Base-by-base conservation (phyloP, 92 coral and sea anemone species). In the Metridium senile region DNA sequence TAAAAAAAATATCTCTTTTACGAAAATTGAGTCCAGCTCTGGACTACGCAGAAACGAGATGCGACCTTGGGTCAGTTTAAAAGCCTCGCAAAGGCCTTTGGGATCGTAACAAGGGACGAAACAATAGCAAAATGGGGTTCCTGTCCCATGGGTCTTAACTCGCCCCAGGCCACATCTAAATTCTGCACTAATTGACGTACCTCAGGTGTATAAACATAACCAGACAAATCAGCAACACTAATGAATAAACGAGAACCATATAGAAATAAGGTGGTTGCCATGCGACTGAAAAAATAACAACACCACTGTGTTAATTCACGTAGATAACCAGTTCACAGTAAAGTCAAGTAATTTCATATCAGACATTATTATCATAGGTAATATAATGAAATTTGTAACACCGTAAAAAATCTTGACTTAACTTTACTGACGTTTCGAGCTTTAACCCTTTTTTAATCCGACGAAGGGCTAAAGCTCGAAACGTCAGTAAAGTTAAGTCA, bases 191-290 rank as follows among this genome's bases (percentile, higher is more conserved):
- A 39, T 6, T 59, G 32, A 59, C 66, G 66, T 6, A 87, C 91
- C 83, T 91, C 97, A 33, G 97, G 97, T 68, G 97, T 91, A 78
- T 91, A 91, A 16, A 91, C 90, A 62, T 91, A 91, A 6, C 97
- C 97, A 25, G 90, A 81, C 66, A 91, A 73, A 62, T 91, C 97
- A 70, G 97, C 97, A 49, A 91, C 84, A 45, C 97, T 91, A 58
- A 89, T 86, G 31, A 91, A 91, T 46, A 91, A 62, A 28, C 97
- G 93, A 11, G 93, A 84, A 17, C 93, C 97, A 71, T 91, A 90
- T 74, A 90, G 77, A 71, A 90, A 90, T 58, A 87, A 53, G 1
- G 93, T 91, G 47, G 97, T 91, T 45, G 79, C 62, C 22, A 71
- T 39, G 39, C 93, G 93, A 83, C 97, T 91, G 20, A 69, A 84